A percentile compares a stretch with the other conserved stretches of the same genome.
phyloP scores from a whole-genome alignment of 2,113 vertebrate species.

The Atherinomorus stipes region DNA sequence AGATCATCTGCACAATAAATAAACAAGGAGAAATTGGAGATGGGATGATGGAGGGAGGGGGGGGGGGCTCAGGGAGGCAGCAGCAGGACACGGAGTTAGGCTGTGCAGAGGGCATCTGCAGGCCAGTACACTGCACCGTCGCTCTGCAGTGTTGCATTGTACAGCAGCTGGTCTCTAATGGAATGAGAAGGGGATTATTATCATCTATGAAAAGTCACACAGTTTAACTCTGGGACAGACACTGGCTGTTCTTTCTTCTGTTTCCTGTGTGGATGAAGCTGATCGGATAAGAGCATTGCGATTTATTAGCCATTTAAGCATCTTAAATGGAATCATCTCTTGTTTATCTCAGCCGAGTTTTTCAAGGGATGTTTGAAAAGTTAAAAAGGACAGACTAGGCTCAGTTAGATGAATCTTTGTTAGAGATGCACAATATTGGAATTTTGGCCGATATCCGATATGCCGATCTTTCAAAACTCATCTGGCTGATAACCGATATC shows the following conservation, averaged over 20 bases:
- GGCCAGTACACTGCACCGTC: conserved; percentile 26
- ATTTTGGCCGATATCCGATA: no score
- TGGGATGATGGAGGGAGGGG: conserved; percentile 11
- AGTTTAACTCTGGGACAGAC: conserved; percentile 39
- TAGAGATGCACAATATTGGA: no score
- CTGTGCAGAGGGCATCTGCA: conserved; percentile 60
- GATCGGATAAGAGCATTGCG: neutral
- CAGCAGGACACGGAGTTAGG: conserved; percentile 48
- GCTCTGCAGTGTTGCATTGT: conserved; percentile 51
- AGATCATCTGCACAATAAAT: conserved; percentile 71
- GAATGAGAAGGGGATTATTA: conserved; percentile 53
- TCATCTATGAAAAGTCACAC: conserved; percentile 40
- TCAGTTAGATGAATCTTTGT: neutral
- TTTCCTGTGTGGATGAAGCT: conserved; percentile 1
- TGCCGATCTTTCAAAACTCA: no score
- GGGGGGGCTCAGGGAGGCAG: neutral
- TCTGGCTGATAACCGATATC: no score
- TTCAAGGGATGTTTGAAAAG: neutral
- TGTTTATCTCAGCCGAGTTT: neutral
- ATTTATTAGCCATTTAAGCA: neutral
- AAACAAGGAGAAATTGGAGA: conserved; percentile 63
- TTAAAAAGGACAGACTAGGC: neutral
- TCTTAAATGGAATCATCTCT: neutral
- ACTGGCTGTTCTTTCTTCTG: neutral
- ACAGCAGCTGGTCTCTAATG: conserved; percentile 43